These are phyloP conservation scores for Empidonax alnorum DNA, from an alignment of 2,113 vertebrate species.

Conservation along the genomic window DNA sequence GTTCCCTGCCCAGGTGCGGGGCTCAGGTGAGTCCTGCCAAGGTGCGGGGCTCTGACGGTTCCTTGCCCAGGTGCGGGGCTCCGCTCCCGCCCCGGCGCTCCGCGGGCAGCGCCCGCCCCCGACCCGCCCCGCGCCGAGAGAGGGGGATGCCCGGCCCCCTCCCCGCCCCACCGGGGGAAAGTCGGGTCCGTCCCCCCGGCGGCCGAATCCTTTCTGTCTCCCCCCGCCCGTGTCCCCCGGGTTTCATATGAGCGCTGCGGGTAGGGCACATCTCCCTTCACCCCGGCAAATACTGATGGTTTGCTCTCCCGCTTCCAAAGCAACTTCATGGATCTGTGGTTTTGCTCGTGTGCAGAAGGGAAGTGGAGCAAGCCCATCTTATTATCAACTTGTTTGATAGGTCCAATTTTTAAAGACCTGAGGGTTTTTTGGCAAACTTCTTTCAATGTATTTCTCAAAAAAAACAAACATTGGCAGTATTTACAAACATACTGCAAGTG, in stretches of 20 bases:
- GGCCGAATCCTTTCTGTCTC: background rate
- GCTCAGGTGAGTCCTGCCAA: too few species aligned
- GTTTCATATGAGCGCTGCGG: accelerated
- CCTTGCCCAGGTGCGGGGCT: background rate
- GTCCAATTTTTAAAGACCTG: background rate
- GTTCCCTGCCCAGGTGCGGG: background rate
- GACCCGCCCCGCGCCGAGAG: background rate
- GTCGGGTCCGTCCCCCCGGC: background rate
- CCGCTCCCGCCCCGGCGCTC: background rate
- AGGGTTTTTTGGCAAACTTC: background rate
- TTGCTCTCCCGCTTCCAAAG: background rate
- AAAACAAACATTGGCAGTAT: background rate
- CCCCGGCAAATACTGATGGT: background rate
- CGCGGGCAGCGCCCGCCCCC: background rate
- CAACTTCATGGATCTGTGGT: background rate
- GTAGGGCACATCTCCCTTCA: accelerated
- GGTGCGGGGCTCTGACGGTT: too few species aligned
- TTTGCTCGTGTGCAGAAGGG: background rate
- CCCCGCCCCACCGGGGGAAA: background rate
- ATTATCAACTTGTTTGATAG: background rate
- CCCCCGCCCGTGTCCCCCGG: accelerated
- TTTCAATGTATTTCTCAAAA: background rate
- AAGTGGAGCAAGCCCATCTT: background rate
- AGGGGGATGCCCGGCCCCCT: background rate
- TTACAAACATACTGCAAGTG: background rate